Evolutionary conservation across 2,888 invertebrate genomes (phyloP).

Genomic region (Lithophane semibrunnea): DNA sequence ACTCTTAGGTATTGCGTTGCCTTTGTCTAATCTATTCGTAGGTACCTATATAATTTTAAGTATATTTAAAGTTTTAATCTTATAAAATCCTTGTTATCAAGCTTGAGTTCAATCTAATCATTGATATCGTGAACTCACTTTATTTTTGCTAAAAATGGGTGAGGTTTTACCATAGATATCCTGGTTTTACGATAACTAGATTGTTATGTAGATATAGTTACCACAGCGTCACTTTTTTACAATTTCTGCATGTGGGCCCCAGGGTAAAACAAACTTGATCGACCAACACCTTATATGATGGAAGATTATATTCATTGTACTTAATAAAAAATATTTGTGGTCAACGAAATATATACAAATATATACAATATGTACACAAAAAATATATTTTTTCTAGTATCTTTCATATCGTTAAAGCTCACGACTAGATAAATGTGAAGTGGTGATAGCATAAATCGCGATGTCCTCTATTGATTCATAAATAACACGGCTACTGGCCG

Average conservation of each 20-base stretch:
- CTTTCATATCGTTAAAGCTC: conserved; percentile 48
- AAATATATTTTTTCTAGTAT: conserved; percentile 20
- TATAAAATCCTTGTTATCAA: conserved; percentile 27
- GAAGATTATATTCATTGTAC: conserved; percentile 5
- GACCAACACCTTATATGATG: neutral
- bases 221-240: neutral
- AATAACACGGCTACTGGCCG: conserved; percentile 44
- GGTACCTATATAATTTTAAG: neutral
- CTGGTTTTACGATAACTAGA: conserved; percentile 2
- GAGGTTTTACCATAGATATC: conserved; percentile 1
- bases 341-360: conserved; percentile 3
- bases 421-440: conserved; percentile 53
- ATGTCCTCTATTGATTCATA: conserved; percentile 47
- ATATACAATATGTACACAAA: conserved; percentile 14
- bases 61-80: neutral
- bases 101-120: conserved; percentile 34
- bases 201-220: neutral
- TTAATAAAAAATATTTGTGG: conserved; percentile 2
- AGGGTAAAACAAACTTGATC: neutral
- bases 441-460: conserved; percentile 60
- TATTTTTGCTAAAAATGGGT: conserved; percentile 8
- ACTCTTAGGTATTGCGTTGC: conserved; percentile 10
- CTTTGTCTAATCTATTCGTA: conserved; percentile 26
- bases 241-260: neutral
- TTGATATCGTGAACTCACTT: neutral